These are phyloP conservation scores for Perizoma affinitatum DNA, from an alignment of 2,888 invertebrate species.

Conservation along the genomic window DNA sequence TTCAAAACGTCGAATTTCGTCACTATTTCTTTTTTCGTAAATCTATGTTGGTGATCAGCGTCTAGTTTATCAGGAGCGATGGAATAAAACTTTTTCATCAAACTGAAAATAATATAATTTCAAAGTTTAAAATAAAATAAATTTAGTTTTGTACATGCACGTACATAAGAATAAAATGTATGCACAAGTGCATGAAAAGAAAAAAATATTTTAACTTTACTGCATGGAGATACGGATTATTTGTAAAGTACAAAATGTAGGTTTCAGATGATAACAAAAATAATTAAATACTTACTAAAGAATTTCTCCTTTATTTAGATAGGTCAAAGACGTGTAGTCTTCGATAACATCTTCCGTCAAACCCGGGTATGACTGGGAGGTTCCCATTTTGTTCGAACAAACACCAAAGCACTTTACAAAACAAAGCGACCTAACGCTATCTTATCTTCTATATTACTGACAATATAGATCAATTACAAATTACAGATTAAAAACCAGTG, in stretches of 20 bases:
- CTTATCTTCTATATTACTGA: constrained; percentile 19
- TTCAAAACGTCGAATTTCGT: constrained; percentile 87
- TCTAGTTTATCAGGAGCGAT: constrained; percentile 72
- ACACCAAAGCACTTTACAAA: constrained; percentile 7
- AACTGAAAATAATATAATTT: constrained; percentile 59
- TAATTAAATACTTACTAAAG: constrained; percentile 77
- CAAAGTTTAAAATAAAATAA: neutral
- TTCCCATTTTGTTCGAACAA: constrained; percentile 70
- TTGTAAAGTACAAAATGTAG: neutral
- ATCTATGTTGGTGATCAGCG: constrained; percentile 76
- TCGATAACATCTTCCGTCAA: constrained; percentile 84
- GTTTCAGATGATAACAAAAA: neutral
- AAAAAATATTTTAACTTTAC: neutral
- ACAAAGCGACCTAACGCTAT: constrained; percentile 17
- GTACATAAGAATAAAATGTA: neutral
- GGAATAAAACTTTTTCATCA: constrained; percentile 83
- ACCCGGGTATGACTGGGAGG: constrained; percentile 70
- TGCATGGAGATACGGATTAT: neutral
- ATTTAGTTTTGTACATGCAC: too few species aligned
- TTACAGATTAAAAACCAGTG: constrained; percentile 1
- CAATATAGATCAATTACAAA: constrained; percentile 20
- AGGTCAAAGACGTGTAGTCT: constrained; percentile 85
- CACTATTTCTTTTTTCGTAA: constrained; percentile 79
- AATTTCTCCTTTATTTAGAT: constrained; percentile 85
- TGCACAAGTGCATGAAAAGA: neutral